Percentiles rank a stretch among this genome's conserved stretches.
phyloP scores from a whole-genome alignment of 2,797 vertebrate species.

The Galagoides demidoff region DNA sequence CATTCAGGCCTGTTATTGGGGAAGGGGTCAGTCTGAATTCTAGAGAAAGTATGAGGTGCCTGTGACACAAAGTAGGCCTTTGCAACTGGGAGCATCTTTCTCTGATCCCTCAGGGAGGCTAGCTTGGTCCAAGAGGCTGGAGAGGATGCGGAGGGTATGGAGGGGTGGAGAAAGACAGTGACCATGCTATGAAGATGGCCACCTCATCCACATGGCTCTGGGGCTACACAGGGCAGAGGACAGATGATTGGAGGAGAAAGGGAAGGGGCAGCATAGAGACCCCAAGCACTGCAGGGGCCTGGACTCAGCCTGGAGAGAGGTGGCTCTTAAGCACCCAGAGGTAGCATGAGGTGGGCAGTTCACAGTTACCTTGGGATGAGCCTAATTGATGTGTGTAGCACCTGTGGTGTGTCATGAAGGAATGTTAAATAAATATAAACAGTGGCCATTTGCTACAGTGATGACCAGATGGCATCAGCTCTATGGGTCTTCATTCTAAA shows the following conservation, averaged over 20 bases:
- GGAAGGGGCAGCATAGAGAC: background rate
- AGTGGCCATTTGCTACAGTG: background rate
- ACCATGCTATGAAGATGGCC: too few species aligned
- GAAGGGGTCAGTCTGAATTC: background rate
- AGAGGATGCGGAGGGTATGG: background rate
- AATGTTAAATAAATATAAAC: background rate
- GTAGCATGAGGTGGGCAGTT: background rate
- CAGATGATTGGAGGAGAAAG: accelerated
- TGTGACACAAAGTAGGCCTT: accelerated
- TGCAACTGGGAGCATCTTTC: accelerated
- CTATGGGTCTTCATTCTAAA: background rate
- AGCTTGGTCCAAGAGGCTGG: accelerated
- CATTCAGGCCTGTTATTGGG: background rate
- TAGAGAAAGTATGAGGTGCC: background rate
- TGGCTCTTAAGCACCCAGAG: accelerated
- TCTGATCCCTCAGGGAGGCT: accelerated
- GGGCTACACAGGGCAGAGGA: too few species aligned
- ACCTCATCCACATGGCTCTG: too few species aligned
- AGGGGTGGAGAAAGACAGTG: background rate
- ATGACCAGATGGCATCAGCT: background rate
- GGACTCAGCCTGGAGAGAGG: background rate
- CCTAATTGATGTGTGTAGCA: background rate
- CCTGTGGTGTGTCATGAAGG: accelerated
- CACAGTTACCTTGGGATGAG: accelerated
- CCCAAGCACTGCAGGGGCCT: background rate